These are phyloP conservation scores for Platycheirus albimanus DNA, from an alignment of 2,888 invertebrate species.

Conservation along the genomic window DNA sequence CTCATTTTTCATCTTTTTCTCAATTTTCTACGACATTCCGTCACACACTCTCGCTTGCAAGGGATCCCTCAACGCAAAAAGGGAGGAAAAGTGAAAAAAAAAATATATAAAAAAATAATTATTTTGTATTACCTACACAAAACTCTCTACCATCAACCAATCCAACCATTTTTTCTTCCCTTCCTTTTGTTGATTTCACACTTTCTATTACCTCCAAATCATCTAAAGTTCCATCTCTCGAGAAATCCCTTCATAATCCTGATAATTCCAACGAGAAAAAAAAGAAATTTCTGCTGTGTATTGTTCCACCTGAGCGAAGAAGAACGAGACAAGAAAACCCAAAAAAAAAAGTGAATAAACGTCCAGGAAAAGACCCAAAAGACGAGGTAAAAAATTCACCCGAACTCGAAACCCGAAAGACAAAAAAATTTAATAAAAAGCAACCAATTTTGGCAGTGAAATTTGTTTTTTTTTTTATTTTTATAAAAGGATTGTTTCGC, in stretches of 20 bases:
- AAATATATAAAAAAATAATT: conserved; percentile 20
- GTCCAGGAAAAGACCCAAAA: conserved; percentile 56
- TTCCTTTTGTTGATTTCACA: conserved; percentile 15
- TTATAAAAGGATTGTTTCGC: conserved; percentile 65
- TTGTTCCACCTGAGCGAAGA: conserved; percentile 67
- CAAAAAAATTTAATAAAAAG: conserved; percentile 29
- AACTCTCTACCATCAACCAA: no score
- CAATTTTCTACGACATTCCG: conserved; percentile 76
- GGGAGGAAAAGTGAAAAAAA: conserved; percentile 68
- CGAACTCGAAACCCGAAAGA: conserved; percentile 43
- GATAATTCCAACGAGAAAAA: conserved; percentile 31
- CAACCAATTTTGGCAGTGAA: conserved; percentile 49
- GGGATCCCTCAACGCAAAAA: conserved; percentile 61
- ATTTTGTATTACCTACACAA: conserved; percentile 54
- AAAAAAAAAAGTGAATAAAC: conserved; percentile 62
- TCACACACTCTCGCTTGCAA: conserved; percentile 76
- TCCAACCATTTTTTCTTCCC: conserved; percentile 32
- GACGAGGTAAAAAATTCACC: conserved; percentile 59
- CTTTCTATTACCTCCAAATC: conserved; percentile 19
- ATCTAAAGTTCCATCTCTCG: conserved; percentile 2
- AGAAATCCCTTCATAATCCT: conserved; percentile 19
- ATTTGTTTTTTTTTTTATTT: conserved; percentile 10
- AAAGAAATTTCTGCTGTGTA: conserved; percentile 47
- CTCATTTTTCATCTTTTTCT: conserved; percentile 68
- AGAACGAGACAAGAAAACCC: conserved; percentile 45